Evolutionary conservation across 2,888 invertebrate species (phyloP).

Genomic region (Hirudinaria manillensis): DNA sequence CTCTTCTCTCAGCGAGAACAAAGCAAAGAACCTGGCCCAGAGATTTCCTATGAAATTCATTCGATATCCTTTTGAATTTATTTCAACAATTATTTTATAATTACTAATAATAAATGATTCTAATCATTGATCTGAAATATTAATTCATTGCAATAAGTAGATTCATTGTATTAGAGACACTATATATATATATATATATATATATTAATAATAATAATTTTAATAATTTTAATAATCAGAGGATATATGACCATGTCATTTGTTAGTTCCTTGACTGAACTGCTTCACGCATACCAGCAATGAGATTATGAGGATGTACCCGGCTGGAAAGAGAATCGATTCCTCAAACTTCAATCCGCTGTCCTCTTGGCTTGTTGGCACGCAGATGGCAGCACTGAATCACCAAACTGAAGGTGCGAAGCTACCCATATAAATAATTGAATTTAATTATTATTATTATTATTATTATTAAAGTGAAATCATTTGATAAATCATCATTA

Average conservation of each 20-base stretch:
- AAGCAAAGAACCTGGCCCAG: conserved; percentile 82
- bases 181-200: too few relatives aligned
- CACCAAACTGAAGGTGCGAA: conserved; percentile 73
- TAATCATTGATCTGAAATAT: too few relatives aligned
- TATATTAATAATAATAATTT: too few relatives aligned
- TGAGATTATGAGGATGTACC: conserved; percentile 25
- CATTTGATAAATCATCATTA: not conserved
- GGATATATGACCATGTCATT: too few relatives aligned
- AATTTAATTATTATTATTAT: conserved; percentile 10
- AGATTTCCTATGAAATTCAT: conserved; percentile 66
- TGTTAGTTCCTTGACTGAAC: too few relatives aligned
- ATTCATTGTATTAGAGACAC: too few relatives aligned
- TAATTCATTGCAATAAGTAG: too few relatives aligned
- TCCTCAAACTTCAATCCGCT: conserved; percentile 93
- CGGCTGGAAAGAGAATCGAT: conserved; percentile 71
- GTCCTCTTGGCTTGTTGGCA: conserved; percentile 87
- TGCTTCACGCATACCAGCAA: conserved; percentile 16
- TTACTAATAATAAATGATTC: too few relatives aligned
- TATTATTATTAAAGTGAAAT: not conserved
- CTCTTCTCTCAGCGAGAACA: conserved; percentile 83
- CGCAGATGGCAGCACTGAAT: conserved; percentile 81
- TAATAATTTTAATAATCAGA: too few relatives aligned
- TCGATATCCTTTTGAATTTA: not conserved
- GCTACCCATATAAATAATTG: not conserved
- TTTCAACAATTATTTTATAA: not conserved